These are phyloP conservation scores for Xenopus tropicalis DNA, from an alignment of 2,113 vertebrate species.

Conservation along the genomic window UCB_Xtro_10.0 CM004443.2:198082501-198083000, in stretches of 20 bases:
- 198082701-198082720: background rate
- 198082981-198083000: no score
- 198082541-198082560: background rate
- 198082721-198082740: background rate
- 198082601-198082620: constrained; percentile 4
- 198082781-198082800: background rate
- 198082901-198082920: background rate
- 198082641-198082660: background rate
- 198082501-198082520: constrained; percentile 24
- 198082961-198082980: background rate
- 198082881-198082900: constrained; percentile 1
- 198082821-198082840: no score
- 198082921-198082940: no score
- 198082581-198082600: background rate
- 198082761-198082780: background rate
- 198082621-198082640: constrained; percentile 14
- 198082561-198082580: background rate
- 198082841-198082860: no score
- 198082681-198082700: background rate
- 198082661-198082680: background rate
- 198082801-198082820: no score
- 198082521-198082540: constrained; percentile 24
- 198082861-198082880: no score
- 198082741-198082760: background rate
- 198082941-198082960: constrained; percentile 14